Evolutionary conservation across 2,888 invertebrate genomes (phyloP).

Genomic region (Amphipyra tragopoginis): DNA sequence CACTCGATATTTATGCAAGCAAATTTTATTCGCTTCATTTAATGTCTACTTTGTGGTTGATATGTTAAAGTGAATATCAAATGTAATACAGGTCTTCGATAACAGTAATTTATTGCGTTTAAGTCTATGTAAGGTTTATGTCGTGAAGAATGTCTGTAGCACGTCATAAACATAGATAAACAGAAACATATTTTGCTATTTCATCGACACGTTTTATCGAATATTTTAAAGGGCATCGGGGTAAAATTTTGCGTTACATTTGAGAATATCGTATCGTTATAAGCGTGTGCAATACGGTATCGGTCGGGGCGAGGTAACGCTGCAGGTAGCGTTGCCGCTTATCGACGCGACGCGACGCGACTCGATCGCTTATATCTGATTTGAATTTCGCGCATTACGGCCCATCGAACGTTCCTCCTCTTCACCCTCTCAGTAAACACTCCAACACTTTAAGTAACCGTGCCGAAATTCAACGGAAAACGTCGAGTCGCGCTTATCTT

Average conservation of each 20-base stretch:
- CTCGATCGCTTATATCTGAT: conserved; percentile 85
- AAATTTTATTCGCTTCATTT: conserved; percentile 22
- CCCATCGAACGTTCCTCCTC: conserved; percentile 69
- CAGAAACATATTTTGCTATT: conserved; percentile 23
- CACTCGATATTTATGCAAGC: conserved; percentile 36
- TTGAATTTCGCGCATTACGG: conserved; percentile 85
- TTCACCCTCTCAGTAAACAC: conserved; percentile 77
- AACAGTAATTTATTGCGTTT: conserved; percentile 14
- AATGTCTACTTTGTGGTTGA: conserved; percentile 24
- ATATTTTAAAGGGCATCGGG: conserved; percentile 57
- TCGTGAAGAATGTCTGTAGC: conserved; percentile 9
- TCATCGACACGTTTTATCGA: conserved; percentile 35
- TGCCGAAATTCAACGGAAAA: conserved; percentile 77
- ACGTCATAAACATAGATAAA: conserved; percentile 36
- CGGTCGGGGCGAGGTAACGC: conserved; percentile 69
- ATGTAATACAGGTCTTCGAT: conserved; percentile 7
- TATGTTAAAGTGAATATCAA: conserved; percentile 37
- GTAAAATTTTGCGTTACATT: conserved; percentile 62
- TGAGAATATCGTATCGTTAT: conserved; percentile 71
- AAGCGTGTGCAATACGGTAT: conserved; percentile 72
- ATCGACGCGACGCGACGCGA: conserved; percentile 70
- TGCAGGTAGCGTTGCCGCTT: conserved; percentile 66
- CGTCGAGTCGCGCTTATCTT: conserved; percentile 77
- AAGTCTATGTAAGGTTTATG: conserved; percentile 6
- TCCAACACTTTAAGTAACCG: conserved; percentile 79